Evolutionary conservation across 2,888 invertebrate genomes (phyloP).

Genomic region (Pandemis cinnamomeana): DNA sequence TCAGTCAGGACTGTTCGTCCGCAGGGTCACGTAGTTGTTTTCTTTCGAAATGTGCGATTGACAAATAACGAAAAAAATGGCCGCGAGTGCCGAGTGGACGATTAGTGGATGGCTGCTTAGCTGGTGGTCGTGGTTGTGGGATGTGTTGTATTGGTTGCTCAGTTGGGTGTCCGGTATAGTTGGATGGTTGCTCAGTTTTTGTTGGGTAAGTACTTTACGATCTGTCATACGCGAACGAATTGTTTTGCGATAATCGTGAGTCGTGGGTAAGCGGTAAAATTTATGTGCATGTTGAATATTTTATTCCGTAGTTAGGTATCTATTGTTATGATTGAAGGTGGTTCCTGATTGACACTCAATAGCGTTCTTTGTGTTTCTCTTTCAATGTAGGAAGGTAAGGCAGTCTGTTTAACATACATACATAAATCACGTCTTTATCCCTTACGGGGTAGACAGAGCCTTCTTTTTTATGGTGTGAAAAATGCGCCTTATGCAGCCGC

Average conservation of each 20-base stretch:
- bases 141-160: constrained; percentile 48
- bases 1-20: constrained; percentile 17
- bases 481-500: too few relatives aligned
- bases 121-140: constrained; percentile 57
- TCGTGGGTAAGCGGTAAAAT: background rate
- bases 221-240: background rate
- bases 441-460: too few relatives aligned
- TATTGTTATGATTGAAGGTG: background rate
- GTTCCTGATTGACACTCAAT: background rate
- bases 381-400: background rate
- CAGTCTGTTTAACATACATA: too few relatives aligned
- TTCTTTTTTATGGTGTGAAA: too few relatives aligned
- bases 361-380: background rate
- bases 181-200: constrained; percentile 50
- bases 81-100: constrained; percentile 48
- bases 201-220: constrained; percentile 11
- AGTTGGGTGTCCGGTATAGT: constrained; percentile 42
- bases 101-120: constrained; percentile 54
- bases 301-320: background rate
- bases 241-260: background rate
- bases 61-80: constrained; percentile 14
- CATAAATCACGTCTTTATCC: too few relatives aligned
- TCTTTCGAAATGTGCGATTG: constrained; percentile 50
- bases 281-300: background rate
- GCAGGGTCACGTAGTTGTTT: constrained; percentile 33